Evolutionary conservation across 2,888 invertebrate species (phyloP).

Genomic region (Schizaphis graminum): DNA sequence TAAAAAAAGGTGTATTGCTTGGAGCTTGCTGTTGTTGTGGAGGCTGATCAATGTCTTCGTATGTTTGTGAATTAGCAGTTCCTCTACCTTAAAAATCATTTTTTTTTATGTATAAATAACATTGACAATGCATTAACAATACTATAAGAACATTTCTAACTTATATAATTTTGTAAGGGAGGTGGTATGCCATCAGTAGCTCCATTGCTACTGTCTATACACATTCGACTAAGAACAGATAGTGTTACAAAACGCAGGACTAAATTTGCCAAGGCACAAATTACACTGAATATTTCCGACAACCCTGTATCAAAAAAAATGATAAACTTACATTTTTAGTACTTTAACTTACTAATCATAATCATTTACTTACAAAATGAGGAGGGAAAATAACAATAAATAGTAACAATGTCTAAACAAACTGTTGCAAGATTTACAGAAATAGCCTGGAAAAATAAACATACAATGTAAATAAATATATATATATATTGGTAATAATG

Average conservation of each 20-base stretch:
- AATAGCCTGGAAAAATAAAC: constrained; percentile 58
- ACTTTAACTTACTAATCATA: neutral
- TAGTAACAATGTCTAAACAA: constrained; percentile 47
- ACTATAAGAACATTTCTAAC: constrained; percentile 2
- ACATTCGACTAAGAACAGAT: constrained; percentile 57
- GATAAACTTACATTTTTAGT: neutral
- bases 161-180: constrained; percentile 60
- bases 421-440: constrained; percentile 56
- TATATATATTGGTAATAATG: neutral
- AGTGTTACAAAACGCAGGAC: constrained; percentile 54
- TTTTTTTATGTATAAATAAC: neutral
- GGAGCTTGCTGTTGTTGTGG: constrained; percentile 48
- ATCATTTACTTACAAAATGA: constrained; percentile 53
- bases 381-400: constrained; percentile 58
- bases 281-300: constrained; percentile 51
- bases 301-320: constrained; percentile 17
- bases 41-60: constrained; percentile 59
- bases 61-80: constrained; percentile 52
- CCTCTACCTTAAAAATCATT: constrained; percentile 53
- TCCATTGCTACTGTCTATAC: constrained; percentile 61
- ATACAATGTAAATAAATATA: neutral
- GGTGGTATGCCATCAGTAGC: constrained; percentile 55
- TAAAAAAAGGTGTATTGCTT: constrained; percentile 58
- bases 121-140: neutral
- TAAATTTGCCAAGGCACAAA: constrained; percentile 58